Evolutionary conservation across 2,113 vertebrate species (phyloP).

Genomic region (Prunella fulvescens): DNA sequence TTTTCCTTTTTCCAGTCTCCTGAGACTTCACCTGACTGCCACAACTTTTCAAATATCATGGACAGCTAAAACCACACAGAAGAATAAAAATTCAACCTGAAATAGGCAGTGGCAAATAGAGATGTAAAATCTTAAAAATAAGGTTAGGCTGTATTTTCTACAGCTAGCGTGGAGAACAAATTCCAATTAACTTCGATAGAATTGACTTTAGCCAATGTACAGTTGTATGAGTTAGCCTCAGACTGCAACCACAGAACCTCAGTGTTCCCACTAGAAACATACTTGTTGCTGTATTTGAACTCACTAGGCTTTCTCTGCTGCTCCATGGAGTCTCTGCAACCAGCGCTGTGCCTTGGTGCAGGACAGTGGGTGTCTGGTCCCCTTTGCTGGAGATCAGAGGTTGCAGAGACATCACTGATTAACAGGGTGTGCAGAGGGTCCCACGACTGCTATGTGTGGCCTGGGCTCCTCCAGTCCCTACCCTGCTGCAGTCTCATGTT

Average conservation of each 20-base stretch:
- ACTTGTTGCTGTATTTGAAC: not conserved
- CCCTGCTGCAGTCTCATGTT: accelerated
- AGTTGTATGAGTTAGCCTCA: not conserved
- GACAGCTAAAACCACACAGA: not conserved
- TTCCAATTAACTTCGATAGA: not conserved
- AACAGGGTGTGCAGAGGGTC: accelerated
- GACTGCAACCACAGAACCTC: not conserved
- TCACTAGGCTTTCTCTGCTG: not conserved
- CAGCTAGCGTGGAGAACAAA: not conserved
- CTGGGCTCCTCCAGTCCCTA: not conserved
- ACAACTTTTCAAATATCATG: not conserved
- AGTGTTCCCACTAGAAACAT: not conserved
- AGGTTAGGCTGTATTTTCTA: not conserved
- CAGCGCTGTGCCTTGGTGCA: accelerated
- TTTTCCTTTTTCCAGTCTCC: not conserved
- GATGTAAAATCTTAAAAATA: not conserved
- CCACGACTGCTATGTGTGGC: accelerated
- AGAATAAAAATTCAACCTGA: not conserved
- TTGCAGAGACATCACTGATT: not conserved
- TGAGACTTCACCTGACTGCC: not conserved
- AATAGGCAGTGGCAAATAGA: not conserved
- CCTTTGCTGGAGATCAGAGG: not conserved
- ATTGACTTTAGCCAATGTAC: not conserved
- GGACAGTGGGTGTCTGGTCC: accelerated
- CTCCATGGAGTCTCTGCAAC: accelerated